Evolutionary conservation across 2,113 vertebrate genomes (phyloP).

Genomic region (Pipra filicauda): DNA sequence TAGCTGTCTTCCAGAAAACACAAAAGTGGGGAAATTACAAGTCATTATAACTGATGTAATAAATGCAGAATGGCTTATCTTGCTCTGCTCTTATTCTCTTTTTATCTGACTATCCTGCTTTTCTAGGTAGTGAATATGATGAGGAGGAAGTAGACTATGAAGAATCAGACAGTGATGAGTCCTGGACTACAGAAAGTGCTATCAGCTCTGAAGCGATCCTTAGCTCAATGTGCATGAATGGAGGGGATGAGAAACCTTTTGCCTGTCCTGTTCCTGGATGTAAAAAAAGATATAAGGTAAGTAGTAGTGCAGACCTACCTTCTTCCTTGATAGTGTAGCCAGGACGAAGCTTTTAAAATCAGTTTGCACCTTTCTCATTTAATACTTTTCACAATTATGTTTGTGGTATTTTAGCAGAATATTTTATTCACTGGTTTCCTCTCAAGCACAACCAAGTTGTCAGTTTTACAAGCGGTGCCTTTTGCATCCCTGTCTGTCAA

Average conservation of each 20-base stretch:
- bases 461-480: background rate
- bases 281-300: constrained; percentile 98
- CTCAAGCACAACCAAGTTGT: background rate
- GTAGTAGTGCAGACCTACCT: background rate
- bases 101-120: background rate
- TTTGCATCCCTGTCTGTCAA: background rate
- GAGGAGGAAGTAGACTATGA: constrained; percentile 97
- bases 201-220: constrained; percentile 98
- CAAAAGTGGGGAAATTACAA: constrained; percentile 20
- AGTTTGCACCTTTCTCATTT: background rate
- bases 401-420: background rate
- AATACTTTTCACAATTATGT: background rate
- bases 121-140: constrained; percentile 93
- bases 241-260: constrained; percentile 97
- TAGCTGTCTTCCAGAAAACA: background rate
- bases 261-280: constrained; percentile 97
- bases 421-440: background rate
- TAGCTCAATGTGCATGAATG: constrained; percentile 98
- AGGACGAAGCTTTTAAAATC: background rate
- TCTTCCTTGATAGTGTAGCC: background rate
- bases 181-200: constrained; percentile 98
- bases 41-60: background rate
- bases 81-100: background rate
- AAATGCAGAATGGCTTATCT: constrained; percentile 26
- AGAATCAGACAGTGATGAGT: constrained; percentile 97